Evolutionary conservation across 2,797 vertebrate species (phyloP), one percentile per base, ranked within the genome.

Genomic region (Pseudochromis fuscus): DNA sequence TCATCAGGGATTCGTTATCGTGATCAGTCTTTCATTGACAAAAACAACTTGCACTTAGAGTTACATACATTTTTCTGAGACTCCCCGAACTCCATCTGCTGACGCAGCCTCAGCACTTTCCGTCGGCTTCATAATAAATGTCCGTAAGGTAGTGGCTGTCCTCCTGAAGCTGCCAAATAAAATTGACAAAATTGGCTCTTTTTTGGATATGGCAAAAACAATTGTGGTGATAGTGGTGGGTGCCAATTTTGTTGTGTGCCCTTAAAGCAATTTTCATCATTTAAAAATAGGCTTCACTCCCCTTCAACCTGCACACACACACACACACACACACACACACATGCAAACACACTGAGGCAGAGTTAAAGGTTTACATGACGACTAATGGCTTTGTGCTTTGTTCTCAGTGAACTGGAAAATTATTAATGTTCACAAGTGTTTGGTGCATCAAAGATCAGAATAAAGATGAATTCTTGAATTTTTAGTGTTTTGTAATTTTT

Each of bases 101-200:
- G 77, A 82, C 28, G 27, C 71, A 62, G 62, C 81, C 77, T 62
- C 48, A 27, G 31, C 68, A 33, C 59, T 77, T 69, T 11, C 65
- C 33, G 23, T 59, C 67, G 68, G 55, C 65, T 58, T 82, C 59
- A 55, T 76, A 63, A 81, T 72, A 82, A 79, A 88, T 57, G 80
- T 77, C 68, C 60, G 16, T 30, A 55, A 82, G 67, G 79, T n/a
- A 45, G 65, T 11, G 44, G 42, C 69, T 72, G 75, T 77, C 76
- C 72, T 86, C 81, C 79, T 77, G 69, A 90, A 79, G 72, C 85
- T 67, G 78, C 70, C 67, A 71, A 83, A 80, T 51, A 52, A 74
- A 91, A 89, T 81, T 88, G 87, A 85, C 76, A 77, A 90, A 91
- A 89, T 82, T 87, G 85, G 69, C 70, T 74, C 60, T 75, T 83